These are phyloP conservation scores for Calliopsis andreniformis DNA, from an alignment of 1,140 invertebrate species.

Conservation along the genomic window DNA sequence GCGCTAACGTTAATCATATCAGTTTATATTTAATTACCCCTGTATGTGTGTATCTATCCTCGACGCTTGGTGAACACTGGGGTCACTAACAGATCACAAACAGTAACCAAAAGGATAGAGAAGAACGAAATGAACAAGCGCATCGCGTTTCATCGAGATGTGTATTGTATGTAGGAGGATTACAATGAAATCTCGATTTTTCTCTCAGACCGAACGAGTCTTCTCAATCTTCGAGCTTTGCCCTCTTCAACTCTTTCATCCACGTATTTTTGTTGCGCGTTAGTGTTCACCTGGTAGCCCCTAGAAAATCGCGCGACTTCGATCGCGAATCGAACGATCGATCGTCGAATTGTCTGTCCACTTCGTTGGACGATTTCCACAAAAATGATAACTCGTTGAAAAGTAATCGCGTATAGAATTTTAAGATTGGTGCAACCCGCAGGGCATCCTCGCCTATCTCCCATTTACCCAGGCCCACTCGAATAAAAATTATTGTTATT, in stretches of 20 bases:
- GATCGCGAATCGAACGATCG: background rate
- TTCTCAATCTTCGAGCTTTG: background rate
- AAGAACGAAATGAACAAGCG: background rate
- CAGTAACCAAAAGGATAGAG: background rate
- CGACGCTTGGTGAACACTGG: constrained; percentile 58
- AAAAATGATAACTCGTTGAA: background rate
- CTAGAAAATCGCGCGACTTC: background rate
- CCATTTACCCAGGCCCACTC: constrained; percentile 51
- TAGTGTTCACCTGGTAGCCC: constrained; percentile 7
- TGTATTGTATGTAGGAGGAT: constrained; percentile 15
- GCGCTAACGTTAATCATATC: constrained; percentile 63
- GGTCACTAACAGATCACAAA: constrained; percentile 44
- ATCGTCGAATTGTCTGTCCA: constrained; percentile 13
- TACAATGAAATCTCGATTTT: constrained; percentile 15
- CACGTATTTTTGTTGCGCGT: constrained; percentile 9
- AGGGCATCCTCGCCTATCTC: background rate
- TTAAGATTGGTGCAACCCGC: background rate
- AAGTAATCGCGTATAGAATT: background rate
- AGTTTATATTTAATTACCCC: constrained; percentile 59
- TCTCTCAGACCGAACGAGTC: background rate
- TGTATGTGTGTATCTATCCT: constrained; percentile 56
- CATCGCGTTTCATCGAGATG: background rate
- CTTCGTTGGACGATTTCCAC: background rate
- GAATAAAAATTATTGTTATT: constrained; percentile 77
- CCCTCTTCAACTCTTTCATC: background rate